Percentiles rank a stretch among this genome's conserved stretches.
phyloP scores from a whole-genome alignment of 2,888 invertebrate genomes.

The Nephrotoma flavescens region DNA sequence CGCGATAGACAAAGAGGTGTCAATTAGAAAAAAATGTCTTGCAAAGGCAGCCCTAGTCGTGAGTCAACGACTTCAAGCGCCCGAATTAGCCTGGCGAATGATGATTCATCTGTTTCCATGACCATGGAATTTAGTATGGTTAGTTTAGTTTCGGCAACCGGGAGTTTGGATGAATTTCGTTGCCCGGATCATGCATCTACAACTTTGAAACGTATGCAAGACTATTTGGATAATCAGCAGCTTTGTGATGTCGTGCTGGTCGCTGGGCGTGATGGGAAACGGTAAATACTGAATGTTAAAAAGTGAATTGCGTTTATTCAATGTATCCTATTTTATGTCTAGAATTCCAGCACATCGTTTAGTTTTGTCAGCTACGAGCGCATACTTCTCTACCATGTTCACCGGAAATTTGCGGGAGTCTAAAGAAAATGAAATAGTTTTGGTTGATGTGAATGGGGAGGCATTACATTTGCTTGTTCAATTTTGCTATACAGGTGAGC shows the following conservation, averaged over 20 bases:
- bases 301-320: not conserved
- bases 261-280: slow-evolving; percentile 52
- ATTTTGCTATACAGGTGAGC: slow-evolving; percentile 79
- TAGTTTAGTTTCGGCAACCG: slow-evolving; percentile 48
- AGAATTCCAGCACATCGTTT: slow-evolving; percentile 73
- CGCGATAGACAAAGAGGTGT: not conserved
- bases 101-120: slow-evolving; percentile 34
- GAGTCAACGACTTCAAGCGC: slow-evolving; percentile 28
- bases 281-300: slow-evolving; percentile 27
- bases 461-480: slow-evolving; percentile 71
- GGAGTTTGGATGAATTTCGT: slow-evolving; percentile 64
- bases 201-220: slow-evolving; percentile 67
- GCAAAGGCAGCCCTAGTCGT: slow-evolving; percentile 31
- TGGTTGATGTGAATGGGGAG: slow-evolving; percentile 74
- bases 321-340: slow-evolving; percentile 9
- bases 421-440: slow-evolving; percentile 64
- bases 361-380: slow-evolving; percentile 80
- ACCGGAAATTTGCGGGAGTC: slow-evolving; percentile 76
- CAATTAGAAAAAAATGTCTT: slow-evolving; percentile 10
- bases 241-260: slow-evolving; percentile 79
- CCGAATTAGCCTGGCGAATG: slow-evolving; percentile 25
- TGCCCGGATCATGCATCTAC: slow-evolving; percentile 67
- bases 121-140: slow-evolving; percentile 51
- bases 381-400: slow-evolving; percentile 94
- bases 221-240: slow-evolving; percentile 65